Evolutionary conservation across 2,113 vertebrate species (phyloP).

Genomic region (Eudyptes chrysolophus): DNA sequence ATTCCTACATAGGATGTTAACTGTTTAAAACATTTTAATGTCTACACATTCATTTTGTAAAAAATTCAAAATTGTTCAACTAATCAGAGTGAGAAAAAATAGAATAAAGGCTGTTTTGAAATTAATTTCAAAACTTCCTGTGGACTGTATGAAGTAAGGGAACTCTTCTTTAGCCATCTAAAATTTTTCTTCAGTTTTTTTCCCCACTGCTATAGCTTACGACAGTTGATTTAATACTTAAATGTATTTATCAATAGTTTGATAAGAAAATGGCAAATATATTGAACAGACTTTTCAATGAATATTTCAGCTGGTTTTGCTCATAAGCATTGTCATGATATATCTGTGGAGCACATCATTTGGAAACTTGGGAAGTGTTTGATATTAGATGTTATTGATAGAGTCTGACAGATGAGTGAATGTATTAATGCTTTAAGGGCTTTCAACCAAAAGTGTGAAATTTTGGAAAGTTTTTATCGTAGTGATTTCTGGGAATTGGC

Average conservation of each 20-base stretch:
- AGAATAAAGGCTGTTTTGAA: neutral
- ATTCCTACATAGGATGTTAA: neutral
- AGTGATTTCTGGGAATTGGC: neutral
- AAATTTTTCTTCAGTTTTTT: neutral
- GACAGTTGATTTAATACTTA: neutral
- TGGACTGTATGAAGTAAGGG: neutral
- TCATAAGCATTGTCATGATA: neutral
- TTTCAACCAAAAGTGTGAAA: neutral
- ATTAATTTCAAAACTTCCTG: neutral
- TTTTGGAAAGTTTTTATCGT: neutral
- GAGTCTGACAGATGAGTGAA: neutral
- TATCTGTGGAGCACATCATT: neutral
- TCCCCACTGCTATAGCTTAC: neutral
- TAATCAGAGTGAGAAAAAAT: neutral
- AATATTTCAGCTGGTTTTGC: neutral
- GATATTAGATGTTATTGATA: neutral
- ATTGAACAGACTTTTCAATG: neutral
- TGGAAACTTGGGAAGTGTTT: neutral
- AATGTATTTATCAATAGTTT: neutral
- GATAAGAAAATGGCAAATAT: neutral
- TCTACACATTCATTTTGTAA: neutral
- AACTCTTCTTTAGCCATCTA: neutral
- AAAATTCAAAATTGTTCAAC: neutral
- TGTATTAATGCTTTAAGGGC: neutral
- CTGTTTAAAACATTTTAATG: neutral